phyloP scores from a whole-genome alignment of 1,140 invertebrate genomes.

The Leptinotarsa lineolata region DNA sequence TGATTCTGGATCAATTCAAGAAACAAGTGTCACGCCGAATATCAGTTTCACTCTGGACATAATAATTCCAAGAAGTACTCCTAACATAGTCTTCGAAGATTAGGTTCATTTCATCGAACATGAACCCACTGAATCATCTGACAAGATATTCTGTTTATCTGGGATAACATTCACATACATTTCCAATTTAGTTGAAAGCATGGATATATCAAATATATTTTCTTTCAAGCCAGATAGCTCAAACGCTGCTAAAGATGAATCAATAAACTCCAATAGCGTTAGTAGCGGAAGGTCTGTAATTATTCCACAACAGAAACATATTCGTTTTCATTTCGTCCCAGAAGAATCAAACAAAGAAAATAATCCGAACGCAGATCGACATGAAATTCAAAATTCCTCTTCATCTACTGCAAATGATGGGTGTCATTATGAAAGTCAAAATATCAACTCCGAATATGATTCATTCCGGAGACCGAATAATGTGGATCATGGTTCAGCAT shows the following conservation, averaged over 20 bases:
- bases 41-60: background rate
- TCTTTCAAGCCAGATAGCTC: constrained; percentile 1
- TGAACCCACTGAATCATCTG: background rate
- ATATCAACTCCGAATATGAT: background rate
- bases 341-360: background rate
- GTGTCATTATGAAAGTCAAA: background rate
- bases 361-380: background rate
- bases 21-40: background rate
- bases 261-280: background rate
- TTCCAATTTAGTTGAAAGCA: background rate
- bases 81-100: background rate
- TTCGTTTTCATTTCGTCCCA: background rate
- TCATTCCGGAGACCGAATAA: background rate
- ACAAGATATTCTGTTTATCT: background rate
- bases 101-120: background rate
- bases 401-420: background rate
- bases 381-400: background rate
- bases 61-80: background rate
- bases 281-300: background rate
- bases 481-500: background rate
- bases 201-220: background rate
- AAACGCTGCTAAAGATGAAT: background rate
- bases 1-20: background rate
- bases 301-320: background rate
- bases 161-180: background rate